Evolutionary conservation across 2,797 vertebrate species (phyloP).

Genomic region (Garrulus glandarius): DNA sequence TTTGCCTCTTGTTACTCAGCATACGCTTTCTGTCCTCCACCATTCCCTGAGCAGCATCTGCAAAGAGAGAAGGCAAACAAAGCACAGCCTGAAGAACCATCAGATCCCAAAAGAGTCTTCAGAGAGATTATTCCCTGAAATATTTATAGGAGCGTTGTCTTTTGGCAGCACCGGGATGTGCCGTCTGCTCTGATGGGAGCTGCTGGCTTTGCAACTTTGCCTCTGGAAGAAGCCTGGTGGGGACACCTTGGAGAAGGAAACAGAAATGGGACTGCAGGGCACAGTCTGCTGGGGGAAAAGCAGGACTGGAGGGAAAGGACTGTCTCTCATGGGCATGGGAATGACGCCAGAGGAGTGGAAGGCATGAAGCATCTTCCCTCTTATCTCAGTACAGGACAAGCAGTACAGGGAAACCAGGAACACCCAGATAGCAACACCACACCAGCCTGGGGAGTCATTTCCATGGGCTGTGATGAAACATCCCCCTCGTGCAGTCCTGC

Average conservation of each 20-base stretch:
- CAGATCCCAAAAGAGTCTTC: background rate
- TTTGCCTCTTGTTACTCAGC: constrained; percentile 46
- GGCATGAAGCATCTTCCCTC: background rate
- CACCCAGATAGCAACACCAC: background rate
- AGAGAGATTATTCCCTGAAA: background rate
- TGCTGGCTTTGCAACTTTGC: background rate
- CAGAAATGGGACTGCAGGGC: background rate
- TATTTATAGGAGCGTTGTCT: background rate
- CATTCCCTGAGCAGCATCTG: background rate
- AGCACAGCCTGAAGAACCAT: background rate
- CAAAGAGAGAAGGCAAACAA: background rate
- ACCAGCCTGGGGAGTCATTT: background rate
- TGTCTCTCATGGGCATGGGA: background rate
- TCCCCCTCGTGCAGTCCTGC: rapidly evolving
- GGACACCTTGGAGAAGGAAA: background rate
- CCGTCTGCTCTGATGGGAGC: background rate
- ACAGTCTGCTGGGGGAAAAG: background rate
- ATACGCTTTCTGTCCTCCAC: background rate
- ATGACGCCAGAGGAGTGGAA: background rate
- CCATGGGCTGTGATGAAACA: background rate
- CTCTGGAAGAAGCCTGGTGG: background rate
- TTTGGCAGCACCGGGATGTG: background rate
- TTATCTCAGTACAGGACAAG: constrained; percentile 27
- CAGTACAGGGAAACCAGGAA: background rate
- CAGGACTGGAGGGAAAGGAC: background rate